phyloP scores from a whole-genome alignment of 2,888 invertebrate species.

The Conistra vaccinii region DNA sequence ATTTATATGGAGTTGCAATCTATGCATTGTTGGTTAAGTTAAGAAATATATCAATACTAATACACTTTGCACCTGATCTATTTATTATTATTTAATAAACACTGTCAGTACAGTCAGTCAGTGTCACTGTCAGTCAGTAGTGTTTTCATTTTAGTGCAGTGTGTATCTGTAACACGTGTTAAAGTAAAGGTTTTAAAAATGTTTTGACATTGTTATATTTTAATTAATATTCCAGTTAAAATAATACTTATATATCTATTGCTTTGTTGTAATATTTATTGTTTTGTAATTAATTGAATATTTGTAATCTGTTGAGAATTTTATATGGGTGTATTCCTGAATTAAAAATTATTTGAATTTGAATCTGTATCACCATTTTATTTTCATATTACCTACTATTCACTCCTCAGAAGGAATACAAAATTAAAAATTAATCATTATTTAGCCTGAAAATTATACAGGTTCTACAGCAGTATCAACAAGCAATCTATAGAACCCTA shows the following conservation, averaged over 20 bases:
- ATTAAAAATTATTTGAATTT: too few relatives aligned
- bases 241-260: too few relatives aligned
- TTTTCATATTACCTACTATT: not conserved
- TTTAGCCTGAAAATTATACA: not conserved
- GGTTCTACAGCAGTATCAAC: conserved; percentile 4
- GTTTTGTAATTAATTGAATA: too few relatives aligned
- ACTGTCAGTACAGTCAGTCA: not conserved
- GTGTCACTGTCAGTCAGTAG: too few relatives aligned
- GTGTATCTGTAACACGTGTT: not conserved
- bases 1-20: conserved; percentile 8
- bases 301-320: too few relatives aligned
- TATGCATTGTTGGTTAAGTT: not conserved
- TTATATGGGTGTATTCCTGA: too few relatives aligned
- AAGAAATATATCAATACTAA: not conserved
- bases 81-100: not conserved
- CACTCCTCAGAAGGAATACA: not conserved
- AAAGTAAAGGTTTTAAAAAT: not conserved
- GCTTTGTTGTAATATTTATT: too few relatives aligned
- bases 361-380: not conserved
- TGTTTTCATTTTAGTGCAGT: not conserved
- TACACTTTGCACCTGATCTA: too few relatives aligned
- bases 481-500: not conserved
- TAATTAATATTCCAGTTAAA: too few relatives aligned
- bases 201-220: too few relatives aligned
- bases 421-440: not conserved